Percentiles rank a stretch among this genome's conserved stretches.
Conservation (phyloP, 2,113 vertebrate genomes). For the Capra hircus region DNA sequence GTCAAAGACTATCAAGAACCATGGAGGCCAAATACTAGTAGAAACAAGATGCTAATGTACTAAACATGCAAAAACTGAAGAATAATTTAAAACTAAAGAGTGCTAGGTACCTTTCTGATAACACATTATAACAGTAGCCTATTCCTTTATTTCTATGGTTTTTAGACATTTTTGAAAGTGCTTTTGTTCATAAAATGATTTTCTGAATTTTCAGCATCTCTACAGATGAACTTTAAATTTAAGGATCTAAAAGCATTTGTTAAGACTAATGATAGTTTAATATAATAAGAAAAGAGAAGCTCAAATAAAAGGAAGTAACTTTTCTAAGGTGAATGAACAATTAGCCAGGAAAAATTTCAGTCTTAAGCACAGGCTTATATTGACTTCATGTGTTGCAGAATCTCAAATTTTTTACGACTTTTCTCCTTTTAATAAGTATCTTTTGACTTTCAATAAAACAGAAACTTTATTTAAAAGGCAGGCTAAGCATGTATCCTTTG, state of each 20-base stretch:
- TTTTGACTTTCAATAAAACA: constrained; percentile 4
- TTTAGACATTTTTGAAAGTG: background rate
- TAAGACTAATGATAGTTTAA: background rate
- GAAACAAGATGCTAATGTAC: background rate
- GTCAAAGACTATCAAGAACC: background rate
- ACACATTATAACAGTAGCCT: background rate
- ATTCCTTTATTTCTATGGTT: background rate
- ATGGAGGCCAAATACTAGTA: background rate
- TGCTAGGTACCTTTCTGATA: background rate
- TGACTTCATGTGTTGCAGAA: background rate
- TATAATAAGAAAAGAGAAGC: background rate
- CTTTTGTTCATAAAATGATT: background rate
- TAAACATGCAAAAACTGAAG: background rate
- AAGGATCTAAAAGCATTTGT: background rate
- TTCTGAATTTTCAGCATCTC: background rate
- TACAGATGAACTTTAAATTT: background rate
- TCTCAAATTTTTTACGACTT: background rate
- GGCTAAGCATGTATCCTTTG: background rate
- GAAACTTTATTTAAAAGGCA: constrained; percentile 28
- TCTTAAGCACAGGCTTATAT: background rate
- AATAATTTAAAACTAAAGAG: background rate
- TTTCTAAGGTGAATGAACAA: background rate
- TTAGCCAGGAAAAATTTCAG: background rate
- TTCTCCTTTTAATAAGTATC: background rate
- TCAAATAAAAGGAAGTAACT: constrained; percentile 27